phyloP scores from a whole-genome alignment of 2,888 invertebrate genomes.

The Brachypalpus laphriformis region DNA sequence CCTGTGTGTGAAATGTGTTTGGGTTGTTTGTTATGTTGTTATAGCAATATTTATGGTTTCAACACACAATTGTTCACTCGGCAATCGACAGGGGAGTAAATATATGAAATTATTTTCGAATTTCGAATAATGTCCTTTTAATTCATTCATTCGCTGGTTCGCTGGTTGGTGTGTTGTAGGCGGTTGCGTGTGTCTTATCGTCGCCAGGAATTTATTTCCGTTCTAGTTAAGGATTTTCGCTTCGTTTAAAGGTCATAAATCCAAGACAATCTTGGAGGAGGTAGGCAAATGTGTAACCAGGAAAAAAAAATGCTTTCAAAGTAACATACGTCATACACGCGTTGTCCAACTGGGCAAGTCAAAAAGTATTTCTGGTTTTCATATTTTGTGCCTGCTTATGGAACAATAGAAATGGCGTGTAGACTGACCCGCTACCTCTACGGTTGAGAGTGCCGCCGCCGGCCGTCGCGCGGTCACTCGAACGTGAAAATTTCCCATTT shows the following conservation, averaged over 20 bases:
- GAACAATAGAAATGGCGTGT: constrained; percentile 55
- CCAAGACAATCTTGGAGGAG: constrained; percentile 24
- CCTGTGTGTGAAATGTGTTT: background rate
- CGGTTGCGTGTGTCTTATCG: constrained; percentile 68
- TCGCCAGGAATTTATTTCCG: constrained; percentile 63
- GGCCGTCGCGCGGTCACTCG: constrained; percentile 44
- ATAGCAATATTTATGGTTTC: constrained; percentile 72
- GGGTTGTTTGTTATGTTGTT: constrained; percentile 50
- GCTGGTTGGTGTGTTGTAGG: constrained; percentile 11
- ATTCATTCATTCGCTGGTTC: constrained; percentile 59
- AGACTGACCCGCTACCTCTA: constrained; percentile 19
- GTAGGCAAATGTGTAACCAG: too few species aligned
- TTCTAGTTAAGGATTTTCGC: constrained; percentile 64
- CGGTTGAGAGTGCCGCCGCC: background rate
- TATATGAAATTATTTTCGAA: constrained; percentile 68
- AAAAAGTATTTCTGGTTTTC: constrained; percentile 17
- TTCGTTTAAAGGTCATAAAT: constrained; percentile 60
- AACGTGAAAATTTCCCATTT: constrained; percentile 71
- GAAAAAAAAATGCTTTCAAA: constrained; percentile 32
- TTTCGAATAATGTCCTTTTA: constrained; percentile 73
- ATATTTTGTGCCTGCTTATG: constrained; percentile 4
- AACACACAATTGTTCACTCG: constrained; percentile 54
- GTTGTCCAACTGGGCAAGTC: constrained; percentile 55
- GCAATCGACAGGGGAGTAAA: constrained; percentile 44
- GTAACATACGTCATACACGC: constrained; percentile 70